A percentile compares a stretch with the other conserved stretches of the same genome.
Conservation (phyloP, 2,113 vertebrate genomes). For the Mus spicilegus region DNA sequence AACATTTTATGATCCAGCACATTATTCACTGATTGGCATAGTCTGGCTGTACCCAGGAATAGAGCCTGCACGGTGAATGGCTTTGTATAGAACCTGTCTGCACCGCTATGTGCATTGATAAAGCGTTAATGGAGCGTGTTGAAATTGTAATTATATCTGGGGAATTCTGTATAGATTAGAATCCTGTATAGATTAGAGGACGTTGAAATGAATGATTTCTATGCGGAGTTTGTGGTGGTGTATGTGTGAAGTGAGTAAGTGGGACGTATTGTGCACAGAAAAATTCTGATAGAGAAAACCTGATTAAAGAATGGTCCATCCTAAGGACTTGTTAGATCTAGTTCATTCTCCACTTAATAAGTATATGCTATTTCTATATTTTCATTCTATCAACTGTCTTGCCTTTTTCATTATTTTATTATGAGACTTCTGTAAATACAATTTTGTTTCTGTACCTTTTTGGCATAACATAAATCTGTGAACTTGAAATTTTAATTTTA, state of each 20-base stretch:
- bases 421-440: slow-evolving; percentile 96
- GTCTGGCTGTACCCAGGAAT: slow-evolving; percentile 87
- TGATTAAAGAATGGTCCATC: slow-evolving; percentile 89
- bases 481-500: slow-evolving; percentile 96
- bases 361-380: slow-evolving; percentile 91
- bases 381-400: slow-evolving; percentile 89
- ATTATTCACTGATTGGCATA: slow-evolving; percentile 86
- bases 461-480: slow-evolving; percentile 96
- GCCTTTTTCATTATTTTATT: slow-evolving; percentile 94
- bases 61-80: slow-evolving; percentile 87
- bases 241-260: slow-evolving; percentile 96
- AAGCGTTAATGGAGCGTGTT: slow-evolving; percentile 83
- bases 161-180: slow-evolving; percentile 92
- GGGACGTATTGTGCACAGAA: slow-evolving; percentile 91
- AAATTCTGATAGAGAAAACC: slow-evolving; percentile 91
- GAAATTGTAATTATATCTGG: slow-evolving; percentile 86
- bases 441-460: slow-evolving; percentile 92
- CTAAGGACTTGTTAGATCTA: slow-evolving; percentile 94
- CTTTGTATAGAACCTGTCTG: slow-evolving; percentile 89
- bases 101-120: slow-evolving; percentile 84
- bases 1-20: slow-evolving; percentile 84
- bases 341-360: slow-evolving; percentile 93
- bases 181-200: slow-evolving; percentile 93
- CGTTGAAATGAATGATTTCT: slow-evolving; percentile 87
- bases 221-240: slow-evolving; percentile 88